These are phyloP conservation scores for Lycaon pictus DNA, from an alignment of 2,113 vertebrate genomes.

Conservation along the genomic window DNA sequence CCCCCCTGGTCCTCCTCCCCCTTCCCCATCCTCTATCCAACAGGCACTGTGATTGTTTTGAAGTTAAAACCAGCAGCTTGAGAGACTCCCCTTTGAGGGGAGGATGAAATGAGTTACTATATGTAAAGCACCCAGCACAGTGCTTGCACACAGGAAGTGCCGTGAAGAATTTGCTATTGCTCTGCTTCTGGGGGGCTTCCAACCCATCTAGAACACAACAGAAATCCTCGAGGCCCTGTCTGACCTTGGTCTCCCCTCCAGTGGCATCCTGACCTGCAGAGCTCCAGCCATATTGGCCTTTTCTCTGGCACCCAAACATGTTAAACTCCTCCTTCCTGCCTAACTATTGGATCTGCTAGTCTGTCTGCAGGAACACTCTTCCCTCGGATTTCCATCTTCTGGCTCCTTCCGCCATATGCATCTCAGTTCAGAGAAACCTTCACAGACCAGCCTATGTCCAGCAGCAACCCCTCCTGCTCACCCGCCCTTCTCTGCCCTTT, in stretches of 20 bases:
- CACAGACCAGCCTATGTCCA: too few relatives aligned
- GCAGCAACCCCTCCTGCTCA: neutral
- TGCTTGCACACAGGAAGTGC: neutral
- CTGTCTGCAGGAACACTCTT: neutral
- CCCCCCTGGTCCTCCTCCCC: neutral
- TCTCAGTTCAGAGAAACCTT: neutral
- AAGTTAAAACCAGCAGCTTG: neutral
- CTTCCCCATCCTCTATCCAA: neutral
- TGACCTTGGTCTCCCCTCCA: neutral
- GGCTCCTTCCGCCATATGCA: neutral
- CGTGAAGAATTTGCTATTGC: neutral
- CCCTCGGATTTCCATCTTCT: neutral
- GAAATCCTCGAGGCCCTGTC: neutral
- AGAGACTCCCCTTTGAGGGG: neutral
- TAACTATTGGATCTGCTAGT: neutral
- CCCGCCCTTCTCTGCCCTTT: neutral
- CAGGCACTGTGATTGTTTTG: neutral
- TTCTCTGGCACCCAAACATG: neutral
- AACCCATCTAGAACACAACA: neutral
- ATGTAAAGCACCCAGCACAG: neutral
- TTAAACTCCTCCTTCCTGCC: neutral
- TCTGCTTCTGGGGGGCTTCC: neutral
- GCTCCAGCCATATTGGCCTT: neutral
- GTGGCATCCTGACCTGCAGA: neutral
- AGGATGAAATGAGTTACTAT: too few relatives aligned